Evolutionary conservation across 2,888 invertebrate species (phyloP), one percentile per base, ranked within the genome.

Genomic region (Eumacrocentrus americanus): DNA sequence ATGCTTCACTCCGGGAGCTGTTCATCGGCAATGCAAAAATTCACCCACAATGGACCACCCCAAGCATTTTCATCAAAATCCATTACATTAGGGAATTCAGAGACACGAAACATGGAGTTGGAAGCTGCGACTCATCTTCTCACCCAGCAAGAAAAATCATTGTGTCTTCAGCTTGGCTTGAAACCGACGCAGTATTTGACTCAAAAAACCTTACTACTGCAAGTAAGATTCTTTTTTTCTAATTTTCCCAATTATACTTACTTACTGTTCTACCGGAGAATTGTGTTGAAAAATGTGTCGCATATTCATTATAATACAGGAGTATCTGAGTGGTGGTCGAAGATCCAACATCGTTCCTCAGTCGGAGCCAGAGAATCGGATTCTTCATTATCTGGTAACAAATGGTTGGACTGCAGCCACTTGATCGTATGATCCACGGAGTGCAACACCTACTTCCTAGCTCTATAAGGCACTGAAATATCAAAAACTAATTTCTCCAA

Each of bases 161-260:
- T 81, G 60, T 81, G 81, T 63, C 72, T 80, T 58, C 81, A 81
- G 63, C 85, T 95, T 75, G 90, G 92, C 77, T 84, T 95, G 77
- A 89, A 91, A 70, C 92, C 95, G 65, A 89, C 92, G 60, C 92
- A 92, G 81, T 96, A 95, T 84, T 88, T 93, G 71, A 92, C 94
- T 2, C 85, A 95, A 81, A 96, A 96, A 82, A 90, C 94, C 11
- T 87, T 94, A 70, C 86, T 95, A 65, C 85, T 96, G 60, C 87
- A 90, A 77, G 90, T 89, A 64, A 81, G 66, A 38, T 44, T 35
- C 38, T 51, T 34, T 58, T 14, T 42, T 58, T 40, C 37, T 34
- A 20, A 54, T 51, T 35, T 23, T 50, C 40, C 16, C 7, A 44
- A 16, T 44, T 6, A 25, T 7, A 52, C 5, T 16, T 14, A 18